Evolutionary conservation across 2,888 invertebrate species (phyloP), one percentile per base, ranked within the genome.

Genomic region (Lathronympha strigana): DNA sequence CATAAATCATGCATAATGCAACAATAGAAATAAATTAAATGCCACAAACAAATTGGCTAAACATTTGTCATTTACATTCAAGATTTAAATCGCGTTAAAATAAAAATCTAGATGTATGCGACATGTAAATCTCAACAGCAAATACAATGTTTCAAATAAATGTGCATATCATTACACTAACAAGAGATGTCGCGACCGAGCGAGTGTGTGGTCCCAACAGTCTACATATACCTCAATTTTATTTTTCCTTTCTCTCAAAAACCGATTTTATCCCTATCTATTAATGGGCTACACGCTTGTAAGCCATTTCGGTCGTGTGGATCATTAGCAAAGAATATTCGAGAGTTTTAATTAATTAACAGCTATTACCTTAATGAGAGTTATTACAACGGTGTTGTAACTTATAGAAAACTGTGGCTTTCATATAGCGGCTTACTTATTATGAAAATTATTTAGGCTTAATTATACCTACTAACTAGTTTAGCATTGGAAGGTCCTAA

Each of bases 121-220:
- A 53, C 60, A 66, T 61, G 66, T 66, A 66, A 66, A 66, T 66
- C 54, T 66, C 47, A 61, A 66, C 60, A 54, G 64, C 60, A 60
- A 66, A 66, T 66, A 83, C 82, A 79, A 78, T 78, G 77, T 79
- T 81, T 82, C 76, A 86, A 88, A 88, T 86, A 87, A 89, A 91
- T 90, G 88, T 90, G 88, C 91, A 90, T 91, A 87, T 88, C 88
- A 90, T 91, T 91, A 91, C 75, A 81, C 80, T 81, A 84, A 85
- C 86, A 81, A 82, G 82, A 85, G 80, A 80, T 76, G 78, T 81
- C 75, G 76, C 76, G 72, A 69, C 70, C 76, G 74, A 76, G 73
- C 77, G 77, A 75, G 82, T 88, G 90, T 92, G 91, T 92, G 91
- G 90, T 90, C 90, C 78, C 75, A 71, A 75, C 79, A 54, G 47